A percentile compares a stretch with the other conserved stretches of the same genome.
phyloP scores from a whole-genome alignment of 2,113 vertebrate species.

The Australoheros scitulus region DNA sequence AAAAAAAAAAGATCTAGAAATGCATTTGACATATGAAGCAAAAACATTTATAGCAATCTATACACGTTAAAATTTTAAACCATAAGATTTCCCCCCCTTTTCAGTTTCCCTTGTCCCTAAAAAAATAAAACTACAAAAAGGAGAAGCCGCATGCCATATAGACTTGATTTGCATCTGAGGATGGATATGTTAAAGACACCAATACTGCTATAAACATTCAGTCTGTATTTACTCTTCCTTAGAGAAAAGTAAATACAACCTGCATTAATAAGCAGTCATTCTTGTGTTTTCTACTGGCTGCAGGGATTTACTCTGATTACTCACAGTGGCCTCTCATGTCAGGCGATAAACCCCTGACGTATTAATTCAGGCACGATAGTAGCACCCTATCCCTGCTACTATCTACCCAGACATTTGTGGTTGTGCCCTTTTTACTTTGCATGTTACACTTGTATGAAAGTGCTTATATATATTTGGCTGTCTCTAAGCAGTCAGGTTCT shows the following conservation, averaged over 20 bases:
- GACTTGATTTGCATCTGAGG: background rate
- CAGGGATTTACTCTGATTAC: background rate
- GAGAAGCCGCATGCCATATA: too few species aligned
- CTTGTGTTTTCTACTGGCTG: background rate
- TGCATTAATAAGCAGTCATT: background rate
- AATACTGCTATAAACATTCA: background rate
- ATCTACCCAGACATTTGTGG: background rate
- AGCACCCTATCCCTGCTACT: background rate
- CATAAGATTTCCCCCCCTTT: background rate
- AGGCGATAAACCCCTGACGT: background rate
- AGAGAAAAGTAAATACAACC: background rate
- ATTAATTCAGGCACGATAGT: background rate
- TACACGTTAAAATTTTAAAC: background rate
- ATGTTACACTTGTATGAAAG: background rate
- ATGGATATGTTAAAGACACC: background rate
- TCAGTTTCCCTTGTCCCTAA: too few species aligned
- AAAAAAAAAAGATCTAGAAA: background rate
- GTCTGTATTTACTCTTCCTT: too few species aligned
- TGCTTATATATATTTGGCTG: background rate
- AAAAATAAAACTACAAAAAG: background rate
- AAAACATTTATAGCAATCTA: background rate
- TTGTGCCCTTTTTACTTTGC: background rate
- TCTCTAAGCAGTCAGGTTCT: too few species aligned
- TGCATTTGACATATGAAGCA: background rate
- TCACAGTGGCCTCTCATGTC: background rate